phyloP scores from a whole-genome alignment of 2,888 invertebrate genomes.

The Chaitophorus viminalis region DNA sequence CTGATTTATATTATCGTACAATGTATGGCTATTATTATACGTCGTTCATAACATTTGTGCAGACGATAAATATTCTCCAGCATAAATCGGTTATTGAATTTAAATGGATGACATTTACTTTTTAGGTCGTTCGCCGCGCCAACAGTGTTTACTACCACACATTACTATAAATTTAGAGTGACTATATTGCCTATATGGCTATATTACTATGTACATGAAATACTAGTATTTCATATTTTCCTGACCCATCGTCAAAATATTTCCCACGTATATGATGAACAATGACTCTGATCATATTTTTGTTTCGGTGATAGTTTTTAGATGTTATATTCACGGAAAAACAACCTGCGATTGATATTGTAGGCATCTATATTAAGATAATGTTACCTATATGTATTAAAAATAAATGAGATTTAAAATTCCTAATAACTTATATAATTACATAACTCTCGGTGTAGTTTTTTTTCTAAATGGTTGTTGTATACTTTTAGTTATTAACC shows the following conservation, averaged over 20 bases:
- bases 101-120: slow-evolving; percentile 17
- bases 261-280: background rate
- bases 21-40: background rate
- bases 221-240: background rate
- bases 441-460: no score
- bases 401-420: no score
- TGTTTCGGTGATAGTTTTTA: background rate
- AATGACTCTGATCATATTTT: background rate
- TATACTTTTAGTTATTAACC: no score
- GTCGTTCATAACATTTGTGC: background rate
- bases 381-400: background rate
- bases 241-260: background rate
- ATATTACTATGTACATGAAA: background rate
- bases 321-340: background rate
- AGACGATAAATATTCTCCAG: background rate
- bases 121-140: background rate
- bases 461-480: no score
- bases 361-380: no score
- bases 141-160: background rate
- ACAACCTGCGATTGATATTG: background rate
- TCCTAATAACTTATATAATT: no score
- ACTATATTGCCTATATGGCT: no score
- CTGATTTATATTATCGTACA: slow-evolving; percentile 29
- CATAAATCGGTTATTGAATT: slow-evolving; percentile 29
- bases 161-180: background rate